A percentile compares a stretch with the other conserved stretches of the same genome.
Evolutionary conservation across 1,140 invertebrate genomes (phyloP).

Genomic region (Zaprionus nigranus): DNA sequence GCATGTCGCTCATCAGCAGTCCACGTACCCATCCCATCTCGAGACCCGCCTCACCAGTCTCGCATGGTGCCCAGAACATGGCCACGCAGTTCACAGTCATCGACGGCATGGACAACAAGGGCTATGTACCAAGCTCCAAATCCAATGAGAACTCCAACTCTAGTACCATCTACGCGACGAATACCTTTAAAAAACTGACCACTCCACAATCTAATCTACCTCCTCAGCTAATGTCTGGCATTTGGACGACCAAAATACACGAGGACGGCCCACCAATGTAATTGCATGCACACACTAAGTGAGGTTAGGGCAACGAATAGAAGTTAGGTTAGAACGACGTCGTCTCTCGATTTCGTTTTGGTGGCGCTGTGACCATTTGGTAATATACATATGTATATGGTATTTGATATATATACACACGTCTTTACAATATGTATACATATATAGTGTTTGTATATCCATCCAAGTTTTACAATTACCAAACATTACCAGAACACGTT

Average conservation of each 20-base stretch:
- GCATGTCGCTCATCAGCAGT: constrained; percentile 74
- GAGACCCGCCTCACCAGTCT: constrained; percentile 44
- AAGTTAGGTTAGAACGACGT: constrained; percentile 27
- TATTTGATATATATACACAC: constrained; percentile 47
- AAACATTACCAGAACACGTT: constrained; percentile 31
- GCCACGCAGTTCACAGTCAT: constrained; percentile 70
- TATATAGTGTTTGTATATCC: constrained; percentile 20
- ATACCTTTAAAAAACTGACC: constrained; percentile 67
- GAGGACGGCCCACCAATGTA: constrained; percentile 69
- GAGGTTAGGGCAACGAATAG: constrained; percentile 12
- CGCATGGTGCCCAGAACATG: constrained; percentile 65
- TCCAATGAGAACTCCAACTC: constrained; percentile 38
- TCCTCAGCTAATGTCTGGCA: constrained; percentile 80
- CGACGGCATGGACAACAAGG: constrained; percentile 78
- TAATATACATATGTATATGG: constrained; percentile 23
- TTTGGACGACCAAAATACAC: constrained; percentile 80
- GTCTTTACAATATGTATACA: constrained; percentile 16
- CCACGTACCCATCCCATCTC: constrained; percentile 76
- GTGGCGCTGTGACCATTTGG: constrained; percentile 49
- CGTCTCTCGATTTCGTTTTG: constrained; percentile 21
- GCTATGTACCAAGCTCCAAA: constrained; percentile 52
- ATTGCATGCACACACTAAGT: constrained; percentile 30
- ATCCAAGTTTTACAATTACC: constrained; percentile 9
- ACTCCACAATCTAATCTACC: constrained; percentile 82
- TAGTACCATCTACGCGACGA: constrained; percentile 62